Evolutionary conservation across 2,888 invertebrate species (phyloP), one percentile per base, ranked within the genome.

Genomic region (Morpho helenor): DNA sequence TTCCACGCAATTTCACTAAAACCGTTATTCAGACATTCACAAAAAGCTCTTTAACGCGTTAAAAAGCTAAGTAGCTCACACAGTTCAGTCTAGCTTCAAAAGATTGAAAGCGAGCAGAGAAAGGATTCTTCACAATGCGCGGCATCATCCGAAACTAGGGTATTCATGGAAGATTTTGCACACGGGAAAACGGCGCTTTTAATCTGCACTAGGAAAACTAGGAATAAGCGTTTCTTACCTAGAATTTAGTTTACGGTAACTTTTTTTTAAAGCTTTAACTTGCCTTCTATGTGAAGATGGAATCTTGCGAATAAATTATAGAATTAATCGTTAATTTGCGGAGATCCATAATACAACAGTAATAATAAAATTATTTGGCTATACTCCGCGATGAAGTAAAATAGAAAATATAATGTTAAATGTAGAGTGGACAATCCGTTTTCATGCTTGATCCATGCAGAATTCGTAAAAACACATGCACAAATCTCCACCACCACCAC

Each of bases 51-150:
- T 53, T 53, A 53, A 41, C 46, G 47, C 46, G 46, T 45, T 53
- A 53, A 53, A 53, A 45, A 53, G 53, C 53, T 39, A 53, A 53
- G 53, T 53, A 53, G 53, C 53, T 53, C 41, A 23, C 47, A 53
- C 45, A 52, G 52, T 46, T 46, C 45, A 52, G 44, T 8, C 8
- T 39, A 23, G 31, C 45, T 8, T 52, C 52, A 53, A 53, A 47
- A 53, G 53, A 53, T 46, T 53, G 53, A 53, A 52, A 47, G 53
- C 46, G 47, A 9, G 40, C 5, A 9, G n/a, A 53, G 46, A 53
- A 53, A 53, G 53, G 41, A 44, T n/a, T 7, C 46, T 8, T 4
- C 53, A 53, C 53, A 53, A 53, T 53, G 53, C 46, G 46, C 53
- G 45, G 46, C 53, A 53, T 16, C 46, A 41, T 53, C 45, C 46